A percentile compares a stretch with the other conserved stretches of the same genome.
Conservation (phyloP, 2,888 invertebrate species). For the Andrena flavipes region DNA sequence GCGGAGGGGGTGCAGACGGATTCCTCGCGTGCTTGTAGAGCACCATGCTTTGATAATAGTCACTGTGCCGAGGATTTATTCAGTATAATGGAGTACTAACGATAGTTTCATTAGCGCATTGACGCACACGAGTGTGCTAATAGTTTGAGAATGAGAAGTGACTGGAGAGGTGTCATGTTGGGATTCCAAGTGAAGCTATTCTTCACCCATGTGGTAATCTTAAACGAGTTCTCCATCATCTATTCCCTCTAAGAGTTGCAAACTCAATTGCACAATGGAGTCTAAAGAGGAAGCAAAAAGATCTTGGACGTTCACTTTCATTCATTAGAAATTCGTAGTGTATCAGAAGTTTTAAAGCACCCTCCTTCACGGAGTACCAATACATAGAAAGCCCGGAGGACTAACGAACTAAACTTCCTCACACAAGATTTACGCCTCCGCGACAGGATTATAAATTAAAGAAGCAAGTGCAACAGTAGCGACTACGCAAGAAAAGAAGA, state of each 20-base stretch:
- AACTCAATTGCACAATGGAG: neutral
- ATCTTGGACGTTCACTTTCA: too few relatives aligned
- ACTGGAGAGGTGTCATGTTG: neutral
- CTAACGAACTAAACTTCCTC: too few relatives aligned
- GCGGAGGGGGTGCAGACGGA: neutral
- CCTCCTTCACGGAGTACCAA: too few relatives aligned
- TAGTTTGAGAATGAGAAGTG: neutral
- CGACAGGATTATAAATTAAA: slow-evolving; percentile 4
- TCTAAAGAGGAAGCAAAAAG: too few relatives aligned
- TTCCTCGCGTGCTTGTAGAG: neutral
- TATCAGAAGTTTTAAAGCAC: too few relatives aligned
- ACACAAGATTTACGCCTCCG: neutral
- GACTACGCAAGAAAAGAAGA: neutral
- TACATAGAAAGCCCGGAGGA: too few relatives aligned
- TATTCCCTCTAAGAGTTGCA: neutral
- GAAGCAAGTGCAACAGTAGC: neutral
- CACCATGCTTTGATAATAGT: neutral
- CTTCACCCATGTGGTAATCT: neutral
- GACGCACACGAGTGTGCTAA: neutral
- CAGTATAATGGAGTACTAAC: neutral
- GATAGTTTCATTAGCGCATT: slow-evolving; percentile 10
- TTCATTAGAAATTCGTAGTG: too few relatives aligned
- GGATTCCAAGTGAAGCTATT: neutral
- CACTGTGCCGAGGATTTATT: neutral
- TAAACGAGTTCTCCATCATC: neutral